Percentiles rank a stretch among this genome's conserved stretches.
Evolutionary conservation across 1,140 invertebrate species (phyloP).

Genomic region (Bombus soroeensis): DNA sequence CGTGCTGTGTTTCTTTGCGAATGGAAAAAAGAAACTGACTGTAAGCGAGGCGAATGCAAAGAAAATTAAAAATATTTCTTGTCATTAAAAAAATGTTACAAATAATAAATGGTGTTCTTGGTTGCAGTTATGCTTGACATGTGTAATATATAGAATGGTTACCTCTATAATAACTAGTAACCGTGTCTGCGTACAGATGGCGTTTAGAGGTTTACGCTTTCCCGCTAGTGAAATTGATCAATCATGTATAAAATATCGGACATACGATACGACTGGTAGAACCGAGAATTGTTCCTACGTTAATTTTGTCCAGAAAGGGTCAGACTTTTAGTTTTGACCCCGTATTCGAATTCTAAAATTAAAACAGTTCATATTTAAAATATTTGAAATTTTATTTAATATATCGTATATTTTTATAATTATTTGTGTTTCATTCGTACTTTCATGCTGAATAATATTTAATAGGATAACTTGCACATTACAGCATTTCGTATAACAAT

Average conservation of each 20-base stretch:
- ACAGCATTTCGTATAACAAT: rapidly evolving
- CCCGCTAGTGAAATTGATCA: slow-evolving; percentile 26
- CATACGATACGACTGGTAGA: background rate
- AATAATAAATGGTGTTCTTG: background rate
- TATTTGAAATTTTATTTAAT: rapidly evolving
- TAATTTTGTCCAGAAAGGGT: slow-evolving; percentile 77
- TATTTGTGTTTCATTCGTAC: no score
- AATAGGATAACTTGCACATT: rapidly evolving
- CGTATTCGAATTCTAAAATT: rapidly evolving
- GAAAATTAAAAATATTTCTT: background rate
- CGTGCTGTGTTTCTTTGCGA: no score
- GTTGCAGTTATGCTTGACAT: background rate
- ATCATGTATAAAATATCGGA: slow-evolving; percentile 3
- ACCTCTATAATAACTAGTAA: background rate
- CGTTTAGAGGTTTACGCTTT: background rate
- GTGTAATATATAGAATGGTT: background rate
- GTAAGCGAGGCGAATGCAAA: background rate
- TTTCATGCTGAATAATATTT: no score
- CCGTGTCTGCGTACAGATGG: slow-evolving; percentile 44
- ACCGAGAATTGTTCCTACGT: slow-evolving; percentile 72
- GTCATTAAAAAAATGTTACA: background rate
- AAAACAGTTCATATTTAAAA: no score
- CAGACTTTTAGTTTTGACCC: slow-evolving; percentile 66
- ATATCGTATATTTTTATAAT: no score
- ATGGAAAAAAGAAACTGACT: background rate